phyloP scores from a whole-genome alignment of 2,113 vertebrate species.

The Gallinago undulata region DNA sequence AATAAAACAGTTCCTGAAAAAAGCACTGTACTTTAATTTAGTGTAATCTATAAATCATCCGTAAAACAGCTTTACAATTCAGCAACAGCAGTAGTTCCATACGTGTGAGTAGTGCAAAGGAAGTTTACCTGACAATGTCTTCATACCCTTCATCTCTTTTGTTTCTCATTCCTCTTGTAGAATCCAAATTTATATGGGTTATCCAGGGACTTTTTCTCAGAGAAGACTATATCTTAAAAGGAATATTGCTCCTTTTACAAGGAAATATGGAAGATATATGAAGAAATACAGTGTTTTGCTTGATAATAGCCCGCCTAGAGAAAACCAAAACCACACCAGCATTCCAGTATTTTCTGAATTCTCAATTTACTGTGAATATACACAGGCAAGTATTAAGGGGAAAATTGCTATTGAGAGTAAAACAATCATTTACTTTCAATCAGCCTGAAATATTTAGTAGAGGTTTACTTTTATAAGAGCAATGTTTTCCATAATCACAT shows the following conservation, averaged over 20 bases:
- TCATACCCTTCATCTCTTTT: background rate
- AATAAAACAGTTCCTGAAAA: background rate
- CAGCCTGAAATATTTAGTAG: background rate
- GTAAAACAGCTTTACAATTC: background rate
- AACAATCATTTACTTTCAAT: background rate
- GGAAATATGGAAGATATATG: background rate
- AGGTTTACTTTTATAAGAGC: background rate
- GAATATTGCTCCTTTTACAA: background rate
- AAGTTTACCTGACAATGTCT: background rate
- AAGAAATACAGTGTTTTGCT: background rate
- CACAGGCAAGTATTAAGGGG: accelerated
- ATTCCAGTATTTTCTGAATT: background rate
- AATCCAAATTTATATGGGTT: background rate
- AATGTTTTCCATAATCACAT: background rate
- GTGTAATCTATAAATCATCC: background rate
- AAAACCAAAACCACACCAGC: background rate
- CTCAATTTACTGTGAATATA: background rate
- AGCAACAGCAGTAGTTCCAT: background rate
- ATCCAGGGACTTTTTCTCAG: background rate
- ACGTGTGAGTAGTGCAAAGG: background rate
- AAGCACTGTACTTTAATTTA: background rate
- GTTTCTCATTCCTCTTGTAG: background rate
- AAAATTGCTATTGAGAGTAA: background rate
- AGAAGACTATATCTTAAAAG: background rate
- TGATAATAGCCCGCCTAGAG: background rate